phyloP scores from a whole-genome alignment of 2,797 vertebrate genomes.

The Merluccius polli region DNA sequence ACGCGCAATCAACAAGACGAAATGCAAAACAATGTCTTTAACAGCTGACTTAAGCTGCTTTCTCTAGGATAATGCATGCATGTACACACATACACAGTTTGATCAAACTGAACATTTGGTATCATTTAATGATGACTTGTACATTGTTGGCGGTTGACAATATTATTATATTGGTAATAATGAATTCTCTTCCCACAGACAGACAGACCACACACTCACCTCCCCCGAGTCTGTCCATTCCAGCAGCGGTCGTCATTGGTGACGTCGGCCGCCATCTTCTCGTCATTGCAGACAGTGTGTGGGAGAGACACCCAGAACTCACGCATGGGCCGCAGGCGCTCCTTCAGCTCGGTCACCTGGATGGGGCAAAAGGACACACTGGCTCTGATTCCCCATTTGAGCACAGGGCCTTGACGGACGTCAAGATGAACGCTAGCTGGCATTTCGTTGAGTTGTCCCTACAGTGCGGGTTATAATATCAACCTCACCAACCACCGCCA shows the following conservation, averaged over 20 bases:
- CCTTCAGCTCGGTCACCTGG: conserved; percentile 83
- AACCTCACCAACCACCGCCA: not conserved
- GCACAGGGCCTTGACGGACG: not conserved
- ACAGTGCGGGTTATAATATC: not conserved
- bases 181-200: not conserved
- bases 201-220: conserved; percentile 63
- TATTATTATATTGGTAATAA: not conserved
- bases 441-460: not conserved
- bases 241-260: conserved; percentile 84
- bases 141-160: not conserved
- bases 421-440: not conserved
- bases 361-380: conserved; percentile 46
- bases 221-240: conserved; percentile 84
- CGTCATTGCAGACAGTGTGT: conserved; percentile 81
- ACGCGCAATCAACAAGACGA: not conserved
- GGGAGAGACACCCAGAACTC: conserved; percentile 87
- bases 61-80: not conserved
- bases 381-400: conserved; percentile 54
- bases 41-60: not conserved
- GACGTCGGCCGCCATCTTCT: conserved; percentile 78
- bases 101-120: not conserved
- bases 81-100: not conserved
- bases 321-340: conserved; percentile 78
- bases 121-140: not conserved
- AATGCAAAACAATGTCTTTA: not conserved